Percentiles rank a stretch among this genome's conserved stretches.
Evolutionary conservation across 2,888 invertebrate genomes (phyloP).

Genomic region (Schizotus pectinicornis): DNA sequence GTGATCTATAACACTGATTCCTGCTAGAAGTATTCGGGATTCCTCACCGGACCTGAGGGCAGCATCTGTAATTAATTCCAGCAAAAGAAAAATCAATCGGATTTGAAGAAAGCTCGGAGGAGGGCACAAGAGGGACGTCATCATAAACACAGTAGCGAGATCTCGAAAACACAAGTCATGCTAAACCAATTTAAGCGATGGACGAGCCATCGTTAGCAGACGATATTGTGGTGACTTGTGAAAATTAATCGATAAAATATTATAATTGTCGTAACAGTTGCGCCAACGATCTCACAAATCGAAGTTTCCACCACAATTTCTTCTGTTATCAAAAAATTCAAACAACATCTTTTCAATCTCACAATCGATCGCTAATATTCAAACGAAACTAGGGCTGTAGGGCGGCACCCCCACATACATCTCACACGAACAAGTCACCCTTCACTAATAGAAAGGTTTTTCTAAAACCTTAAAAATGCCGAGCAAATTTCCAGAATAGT

Average conservation of each 20-base stretch:
- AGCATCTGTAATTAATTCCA: conserved; percentile 23
- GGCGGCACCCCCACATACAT: conserved; percentile 3
- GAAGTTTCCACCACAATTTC: background rate
- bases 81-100: conserved; percentile 18
- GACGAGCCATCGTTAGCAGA: conserved; percentile 57
- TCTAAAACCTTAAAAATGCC: too few species aligned
- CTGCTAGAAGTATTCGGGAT: conserved; percentile 36
- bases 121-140: conserved; percentile 57
- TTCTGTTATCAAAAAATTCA: background rate
- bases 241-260: conserved; percentile 60
- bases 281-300: conserved; percentile 27
- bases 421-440: too few species aligned
- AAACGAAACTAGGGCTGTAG: conserved; percentile 2
- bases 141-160: conserved; percentile 58
- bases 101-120: conserved; percentile 25
- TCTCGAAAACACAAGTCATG: conserved; percentile 58
- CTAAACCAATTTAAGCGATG: conserved; percentile 58
- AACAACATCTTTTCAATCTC: conserved; percentile 1
- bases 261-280: conserved; percentile 58
- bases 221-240: conserved; percentile 58
- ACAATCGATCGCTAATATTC: background rate
- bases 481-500: background rate
- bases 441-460: too few species aligned
- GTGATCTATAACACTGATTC: conserved; percentile 59
- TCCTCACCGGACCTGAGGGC: conserved; percentile 18